A percentile compares a stretch with the other conserved stretches of the same genome.
Conservation (phyloP, 2,113 vertebrate genomes). For the Anas platyrhynchos region DNA sequence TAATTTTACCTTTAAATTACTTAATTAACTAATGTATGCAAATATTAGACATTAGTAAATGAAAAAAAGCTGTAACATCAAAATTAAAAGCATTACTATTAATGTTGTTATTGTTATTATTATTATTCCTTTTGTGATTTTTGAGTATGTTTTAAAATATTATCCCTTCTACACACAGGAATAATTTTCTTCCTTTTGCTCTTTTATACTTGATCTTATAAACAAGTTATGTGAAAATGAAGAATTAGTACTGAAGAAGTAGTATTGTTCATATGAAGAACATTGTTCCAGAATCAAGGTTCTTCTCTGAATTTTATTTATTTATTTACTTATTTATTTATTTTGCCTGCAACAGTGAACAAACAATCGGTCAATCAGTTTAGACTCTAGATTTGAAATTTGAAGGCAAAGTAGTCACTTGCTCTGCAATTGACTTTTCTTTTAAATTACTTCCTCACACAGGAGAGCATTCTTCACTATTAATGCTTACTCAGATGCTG, state of each 20-base stretch:
- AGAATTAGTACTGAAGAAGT: too few relatives aligned
- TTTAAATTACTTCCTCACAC: constrained; percentile 3
- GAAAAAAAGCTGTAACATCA: background rate
- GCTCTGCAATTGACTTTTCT: background rate
- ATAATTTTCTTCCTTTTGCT: background rate
- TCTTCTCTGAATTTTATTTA: background rate
- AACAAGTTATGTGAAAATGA: fast-evolving
- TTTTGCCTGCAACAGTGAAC: background rate
- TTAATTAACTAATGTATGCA: background rate
- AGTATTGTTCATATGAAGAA: background rate
- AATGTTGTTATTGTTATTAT: background rate
- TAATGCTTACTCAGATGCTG: constrained; percentile 18
- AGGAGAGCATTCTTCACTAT: background rate
- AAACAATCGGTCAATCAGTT: background rate
- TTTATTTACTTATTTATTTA: background rate
- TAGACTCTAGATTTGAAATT: background rate
- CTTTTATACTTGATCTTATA: background rate
- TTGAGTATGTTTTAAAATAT: background rate
- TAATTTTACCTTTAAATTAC: background rate
- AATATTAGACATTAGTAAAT: background rate
- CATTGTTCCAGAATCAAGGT: background rate
- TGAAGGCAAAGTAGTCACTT: background rate
- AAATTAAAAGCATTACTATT: background rate
- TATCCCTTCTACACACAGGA: background rate
- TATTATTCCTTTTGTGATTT: background rate